Conservation (phyloP, 53 echinoderm and acorn worm genomes). For the Patiria pectinifera region DNA sequence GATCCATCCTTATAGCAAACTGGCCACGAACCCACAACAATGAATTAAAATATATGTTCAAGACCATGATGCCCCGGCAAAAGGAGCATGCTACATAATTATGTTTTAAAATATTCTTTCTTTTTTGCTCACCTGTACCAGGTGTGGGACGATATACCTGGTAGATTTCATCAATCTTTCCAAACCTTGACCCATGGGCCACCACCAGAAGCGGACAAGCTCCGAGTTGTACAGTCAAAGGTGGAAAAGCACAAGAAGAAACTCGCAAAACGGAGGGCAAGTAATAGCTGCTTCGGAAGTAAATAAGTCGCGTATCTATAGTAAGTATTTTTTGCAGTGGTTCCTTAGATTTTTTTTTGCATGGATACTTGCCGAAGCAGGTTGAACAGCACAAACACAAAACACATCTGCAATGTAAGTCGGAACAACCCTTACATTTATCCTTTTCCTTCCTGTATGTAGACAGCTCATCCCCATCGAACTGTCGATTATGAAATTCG, state of each 20-base stretch:
- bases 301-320: not conserved
- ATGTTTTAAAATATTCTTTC: not conserved
- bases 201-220: not conserved
- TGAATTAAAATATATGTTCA: too few relatives aligned
- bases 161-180: not conserved
- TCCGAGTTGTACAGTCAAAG: not conserved
- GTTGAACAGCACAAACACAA: conserved; percentile 13
- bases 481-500: not conserved
- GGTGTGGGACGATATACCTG: conserved; percentile 2
- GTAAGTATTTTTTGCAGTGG: conserved; percentile 16
- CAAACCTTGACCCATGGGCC: not conserved
- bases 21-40: not conserved
- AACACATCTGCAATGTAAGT: not conserved
- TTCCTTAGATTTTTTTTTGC: not conserved
- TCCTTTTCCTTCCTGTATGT: not conserved
- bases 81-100: not conserved
- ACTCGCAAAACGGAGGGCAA: not conserved
- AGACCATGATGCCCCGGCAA: not conserved
- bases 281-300: not conserved
- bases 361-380: not conserved
- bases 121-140: not conserved
- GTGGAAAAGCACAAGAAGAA: not conserved
- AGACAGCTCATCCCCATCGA: not conserved
- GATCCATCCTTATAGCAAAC: not conserved
- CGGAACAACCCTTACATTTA: not conserved